A percentile compares a stretch with the other conserved stretches of the same genome.
These are phyloP conservation scores for Philereme vetulata DNA, from an alignment of 2,888 invertebrate species.

Conservation along the genomic window DNA sequence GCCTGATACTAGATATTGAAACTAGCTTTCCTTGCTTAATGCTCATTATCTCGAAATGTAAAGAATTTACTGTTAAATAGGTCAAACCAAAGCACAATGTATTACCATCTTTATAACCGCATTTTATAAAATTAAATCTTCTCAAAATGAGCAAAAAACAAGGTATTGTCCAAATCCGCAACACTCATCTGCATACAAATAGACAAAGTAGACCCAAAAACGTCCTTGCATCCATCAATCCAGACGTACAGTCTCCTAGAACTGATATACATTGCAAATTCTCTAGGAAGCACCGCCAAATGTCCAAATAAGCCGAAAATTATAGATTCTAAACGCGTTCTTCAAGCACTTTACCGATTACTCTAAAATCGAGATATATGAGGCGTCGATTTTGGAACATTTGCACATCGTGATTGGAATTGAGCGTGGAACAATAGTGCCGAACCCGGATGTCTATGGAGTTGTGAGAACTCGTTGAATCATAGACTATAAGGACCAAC, in stretches of 20 bases:
- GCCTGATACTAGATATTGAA: too few species aligned
- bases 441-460: conserved; percentile 56
- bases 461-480: conserved; percentile 27
- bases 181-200: conserved; percentile 38
- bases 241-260: conserved; percentile 68
- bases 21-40: too few species aligned
- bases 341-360: conserved; percentile 60
- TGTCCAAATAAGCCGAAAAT: conserved; percentile 37
- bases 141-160: conserved; percentile 12
- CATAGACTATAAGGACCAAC: conserved; percentile 1
- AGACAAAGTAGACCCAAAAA: conserved; percentile 24
- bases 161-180: conserved; percentile 32
- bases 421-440: conserved; percentile 53
- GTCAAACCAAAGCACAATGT: too few species aligned
- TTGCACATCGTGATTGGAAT: conserved; percentile 64
- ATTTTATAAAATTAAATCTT: background rate
- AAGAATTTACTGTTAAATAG: too few species aligned
- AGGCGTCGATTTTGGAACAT: conserved; percentile 73
- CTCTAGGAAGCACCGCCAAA: conserved; percentile 40
- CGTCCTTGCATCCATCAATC: conserved; percentile 47
- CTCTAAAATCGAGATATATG: conserved; percentile 66
- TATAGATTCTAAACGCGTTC: conserved; percentile 56
- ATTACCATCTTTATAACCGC: too few species aligned
- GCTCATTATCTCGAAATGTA: too few species aligned
- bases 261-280: conserved; percentile 71